Evolutionary conservation across 2,113 vertebrate species (phyloP), one percentile per base, ranked within the genome.

Genomic region (Petrocephalus zakoni): DNA sequence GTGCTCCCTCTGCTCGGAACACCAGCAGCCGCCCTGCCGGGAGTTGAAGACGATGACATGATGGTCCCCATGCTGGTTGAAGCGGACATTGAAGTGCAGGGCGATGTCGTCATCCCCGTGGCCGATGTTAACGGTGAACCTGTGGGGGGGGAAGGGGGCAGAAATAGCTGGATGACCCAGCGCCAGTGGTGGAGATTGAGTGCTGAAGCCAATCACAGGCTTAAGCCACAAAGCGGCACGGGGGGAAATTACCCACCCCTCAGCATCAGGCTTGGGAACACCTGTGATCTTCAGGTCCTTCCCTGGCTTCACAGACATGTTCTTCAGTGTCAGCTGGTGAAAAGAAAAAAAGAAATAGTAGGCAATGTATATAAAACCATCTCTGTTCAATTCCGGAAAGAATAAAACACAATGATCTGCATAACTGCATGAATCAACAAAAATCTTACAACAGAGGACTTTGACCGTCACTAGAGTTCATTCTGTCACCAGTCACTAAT

Each of bases 51-150:
- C 85, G 2, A 96, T 92, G 88, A 7, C 15, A 75, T 90, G 91
- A 56, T 0, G 1, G 75, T 93, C 95, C 0, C 87, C 55, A 0
- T 11, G 1, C 0, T 0, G 0, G 17, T 91, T 88, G 5, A 96
- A 96, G 5, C 95, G 94, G 0, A 94, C 94, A 90, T 95, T 96
- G 87, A 96, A 94, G 92, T 96, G 95, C 88, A 96, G 42, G 0
- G 95, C 95, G 0, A 96, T 87, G 88, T 94, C 91, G 0, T 95
- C 91, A 0, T 87, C 0, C 52, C 93, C 89, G 0, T 95, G 95
- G 2, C 96, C 96, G 2, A 96, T 93, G 91, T 96, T 94, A 89
- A 96, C 88, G 47, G 92, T 13, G 68, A 96, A 96, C 29, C 95
- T 96, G 52, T 9, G 22, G 0, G 2, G 56, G 87, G 19, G 7